These are phyloP conservation scores for Cepphus grylle DNA, from an alignment of 2,113 vertebrate species.

Conservation along the genomic window DNA sequence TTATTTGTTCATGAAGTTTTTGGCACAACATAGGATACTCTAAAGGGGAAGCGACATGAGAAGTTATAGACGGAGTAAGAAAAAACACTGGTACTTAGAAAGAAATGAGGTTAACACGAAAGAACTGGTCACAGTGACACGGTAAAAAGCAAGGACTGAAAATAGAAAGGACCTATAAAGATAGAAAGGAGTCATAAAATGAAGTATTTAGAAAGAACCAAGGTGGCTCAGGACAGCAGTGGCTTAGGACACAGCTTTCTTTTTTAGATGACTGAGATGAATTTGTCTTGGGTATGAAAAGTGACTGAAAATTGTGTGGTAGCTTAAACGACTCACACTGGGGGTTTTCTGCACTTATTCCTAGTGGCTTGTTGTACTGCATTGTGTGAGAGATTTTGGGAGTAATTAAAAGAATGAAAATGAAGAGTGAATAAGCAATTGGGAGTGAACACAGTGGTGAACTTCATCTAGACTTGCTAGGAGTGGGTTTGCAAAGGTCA, in stretches of 20 bases:
- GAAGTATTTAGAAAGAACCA: background rate
- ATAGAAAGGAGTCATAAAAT: background rate
- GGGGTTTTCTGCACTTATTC: background rate
- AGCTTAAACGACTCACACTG: background rate
- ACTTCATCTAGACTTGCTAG: background rate
- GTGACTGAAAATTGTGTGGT: background rate
- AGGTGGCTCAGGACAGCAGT: background rate
- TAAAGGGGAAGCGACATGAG: background rate
- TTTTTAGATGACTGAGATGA: background rate
- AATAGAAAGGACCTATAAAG: background rate
- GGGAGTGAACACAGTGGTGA: background rate
- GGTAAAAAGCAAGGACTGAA: background rate
- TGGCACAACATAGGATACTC: background rate
- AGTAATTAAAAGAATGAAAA: background rate
- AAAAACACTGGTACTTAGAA: background rate
- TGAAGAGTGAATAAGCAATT: background rate
- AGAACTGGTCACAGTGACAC: background rate
- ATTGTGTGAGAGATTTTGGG: background rate
- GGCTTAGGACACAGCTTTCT: background rate
- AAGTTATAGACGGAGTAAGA: background rate
- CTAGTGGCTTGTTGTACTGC: background rate
- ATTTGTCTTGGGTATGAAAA: background rate
- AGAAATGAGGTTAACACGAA: background rate
- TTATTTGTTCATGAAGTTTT: background rate
- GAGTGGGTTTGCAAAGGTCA: background rate